Percentiles rank a stretch among this genome's conserved stretches.
phyloP scores from a whole-genome alignment of 2,113 vertebrate genomes.

The Illadopsis cleaveri region DNA sequence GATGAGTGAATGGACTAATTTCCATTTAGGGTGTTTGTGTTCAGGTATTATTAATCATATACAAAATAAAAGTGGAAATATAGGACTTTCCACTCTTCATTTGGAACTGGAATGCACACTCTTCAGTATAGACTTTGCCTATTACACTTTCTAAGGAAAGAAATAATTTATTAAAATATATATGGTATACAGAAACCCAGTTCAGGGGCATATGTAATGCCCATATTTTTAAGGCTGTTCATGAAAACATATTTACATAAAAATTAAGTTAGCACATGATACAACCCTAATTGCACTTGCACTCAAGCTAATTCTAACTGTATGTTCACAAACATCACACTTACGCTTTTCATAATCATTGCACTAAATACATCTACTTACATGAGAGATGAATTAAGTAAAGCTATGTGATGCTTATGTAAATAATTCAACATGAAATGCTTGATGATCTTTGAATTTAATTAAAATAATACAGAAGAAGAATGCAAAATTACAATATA shows the following conservation, averaged over 20 bases:
- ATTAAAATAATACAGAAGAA: background rate
- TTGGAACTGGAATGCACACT: background rate
- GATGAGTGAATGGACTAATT: background rate
- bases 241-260: background rate
- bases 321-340: background rate
- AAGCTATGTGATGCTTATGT: background rate
- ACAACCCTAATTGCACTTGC: background rate
- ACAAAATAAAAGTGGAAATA: background rate
- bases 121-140: background rate
- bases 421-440: background rate
- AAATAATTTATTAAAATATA: background rate
- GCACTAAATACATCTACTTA: background rate
- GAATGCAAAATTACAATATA: background rate
- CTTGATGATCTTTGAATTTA: background rate
- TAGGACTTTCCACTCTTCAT: background rate
- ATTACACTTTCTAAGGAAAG: background rate
- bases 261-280: background rate
- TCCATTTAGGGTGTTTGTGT: background rate
- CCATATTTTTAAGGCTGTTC: background rate
- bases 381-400: background rate
- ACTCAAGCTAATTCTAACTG: background rate
- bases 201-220: background rate
- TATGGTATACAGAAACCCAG: background rate
- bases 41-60: background rate
- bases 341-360: background rate